phyloP scores from a whole-genome alignment of 2,113 vertebrate species.

The Glareola pratincola region DNA sequence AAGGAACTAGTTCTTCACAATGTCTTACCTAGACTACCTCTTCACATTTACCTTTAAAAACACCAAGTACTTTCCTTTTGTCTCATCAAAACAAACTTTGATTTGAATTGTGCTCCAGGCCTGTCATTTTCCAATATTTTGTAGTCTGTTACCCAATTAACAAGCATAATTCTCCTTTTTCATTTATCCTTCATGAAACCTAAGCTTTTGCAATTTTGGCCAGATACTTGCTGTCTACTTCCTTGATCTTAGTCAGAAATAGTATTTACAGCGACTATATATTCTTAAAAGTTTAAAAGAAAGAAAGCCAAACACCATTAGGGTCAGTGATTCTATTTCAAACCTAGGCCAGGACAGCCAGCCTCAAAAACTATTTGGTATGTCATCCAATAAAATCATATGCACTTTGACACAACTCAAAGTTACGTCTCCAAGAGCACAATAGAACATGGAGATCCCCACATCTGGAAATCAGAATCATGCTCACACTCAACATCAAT shows the following conservation, averaged over 20 bases:
- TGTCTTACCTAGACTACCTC: not conserved
- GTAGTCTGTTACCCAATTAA: not conserved
- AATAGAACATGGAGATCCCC: not conserved
- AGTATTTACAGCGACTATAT: not conserved
- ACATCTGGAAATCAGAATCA: not conserved
- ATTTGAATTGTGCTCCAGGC: not conserved
- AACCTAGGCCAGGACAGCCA: not conserved
- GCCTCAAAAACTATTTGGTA: not conserved
- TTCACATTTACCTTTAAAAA: not conserved
- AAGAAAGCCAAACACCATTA: not conserved
- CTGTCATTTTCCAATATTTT: not conserved
- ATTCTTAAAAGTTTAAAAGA: not conserved
- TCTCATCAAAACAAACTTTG: not conserved
- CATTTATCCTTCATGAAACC: not conserved
- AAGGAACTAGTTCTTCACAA: not conserved
- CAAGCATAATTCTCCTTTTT: not conserved
- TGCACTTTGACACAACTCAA: not conserved
- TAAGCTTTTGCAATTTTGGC: not conserved
- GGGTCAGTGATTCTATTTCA: not conserved
- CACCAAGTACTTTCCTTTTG: not conserved
- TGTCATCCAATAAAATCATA: not conserved
- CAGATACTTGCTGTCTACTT: not conserved
- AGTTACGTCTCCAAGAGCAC: not conserved
- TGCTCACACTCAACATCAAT: not conserved
- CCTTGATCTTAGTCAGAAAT: not conserved